Evolutionary conservation across 2,113 vertebrate genomes (phyloP), one percentile per base, ranked within the genome.

Genomic region (Trematocara unimaculatum): DNA sequence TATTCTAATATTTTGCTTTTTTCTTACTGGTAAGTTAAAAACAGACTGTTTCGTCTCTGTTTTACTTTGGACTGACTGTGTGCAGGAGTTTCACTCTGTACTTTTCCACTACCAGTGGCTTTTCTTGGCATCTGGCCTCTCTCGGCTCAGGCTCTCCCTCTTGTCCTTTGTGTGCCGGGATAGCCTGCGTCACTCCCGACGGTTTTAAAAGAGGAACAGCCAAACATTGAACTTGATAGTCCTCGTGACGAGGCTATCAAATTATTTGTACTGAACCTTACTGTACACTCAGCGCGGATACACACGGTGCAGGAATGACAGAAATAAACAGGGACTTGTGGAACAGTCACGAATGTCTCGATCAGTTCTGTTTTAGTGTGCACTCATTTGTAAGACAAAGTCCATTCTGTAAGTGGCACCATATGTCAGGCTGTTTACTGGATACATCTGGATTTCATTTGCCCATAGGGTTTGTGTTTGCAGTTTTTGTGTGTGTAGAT

Each of bases 71-170:
- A 40, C 29, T 20, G 42, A 51, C 72, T 60, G 79, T 5, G n/a
- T 51, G 47, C 42, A 20, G 35, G 56, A 82, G 45, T 70, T 79
- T 81, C 78, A 35, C 23, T 64, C 93, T 92, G 94, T 96, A 95
- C 93, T 96, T 96, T 96, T 96, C 95, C 95, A 95, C 91, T 90
- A 82, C 23, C 92, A 85, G 86, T 56, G 81, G 72, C 91, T 91
- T 91, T 89, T 91, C 88, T 93, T 95, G 93, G 94, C 95, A 82
- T 45, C 56, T 38, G 56, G 83, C 93, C 93, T 56, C 86, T 88
- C 80, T 20, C 55, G 14, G 17, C 80, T 90, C 84, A 35, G 79
- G 60, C 91, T 87, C 79, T 86, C 87, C 86, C 84, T 47, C 84
- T 84, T 20, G 13, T 51, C 88, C 84, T 90, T 89, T 92, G 86